These are phyloP conservation scores for Amiota minor DNA, from an alignment of 2,888 invertebrate genomes.

Conservation along the genomic window DNA sequence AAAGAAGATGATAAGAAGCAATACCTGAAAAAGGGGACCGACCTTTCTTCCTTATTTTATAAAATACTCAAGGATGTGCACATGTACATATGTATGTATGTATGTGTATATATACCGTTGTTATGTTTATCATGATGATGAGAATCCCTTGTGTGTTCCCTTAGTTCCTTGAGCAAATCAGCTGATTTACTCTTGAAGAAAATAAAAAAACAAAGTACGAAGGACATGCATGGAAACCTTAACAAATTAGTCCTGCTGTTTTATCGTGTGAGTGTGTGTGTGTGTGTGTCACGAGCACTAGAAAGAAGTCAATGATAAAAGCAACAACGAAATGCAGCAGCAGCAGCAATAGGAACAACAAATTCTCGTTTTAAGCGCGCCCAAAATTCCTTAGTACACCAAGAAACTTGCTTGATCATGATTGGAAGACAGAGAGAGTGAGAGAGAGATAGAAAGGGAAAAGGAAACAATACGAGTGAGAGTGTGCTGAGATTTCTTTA, in stretches of 20 bases:
- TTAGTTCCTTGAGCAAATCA: conserved; percentile 39
- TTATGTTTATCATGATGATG: no score
- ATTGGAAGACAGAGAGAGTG: no score
- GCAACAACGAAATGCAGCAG: conserved; percentile 21
- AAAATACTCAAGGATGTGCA: background rate
- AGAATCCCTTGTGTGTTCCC: background rate
- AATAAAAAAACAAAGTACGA: conserved; percentile 47
- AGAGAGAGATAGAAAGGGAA: no score
- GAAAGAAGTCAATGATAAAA: conserved; percentile 3
- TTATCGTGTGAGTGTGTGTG: conserved; percentile 45
- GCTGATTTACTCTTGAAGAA: conserved; percentile 50
- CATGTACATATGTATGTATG: background rate
- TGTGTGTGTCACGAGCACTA: conserved; percentile 56
- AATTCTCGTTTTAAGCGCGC: conserved; percentile 54
- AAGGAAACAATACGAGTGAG: conserved; percentile 8
- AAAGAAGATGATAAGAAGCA: no score
- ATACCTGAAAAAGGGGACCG: no score
- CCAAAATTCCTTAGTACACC: conserved; percentile 63
- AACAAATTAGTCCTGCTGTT: conserved; percentile 63
- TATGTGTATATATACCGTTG: background rate
- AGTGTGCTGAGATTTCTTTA: conserved; percentile 56
- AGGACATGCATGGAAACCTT: background rate
- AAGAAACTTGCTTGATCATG: conserved; percentile 29
- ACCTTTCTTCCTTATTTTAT: background rate
- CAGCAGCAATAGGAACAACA: conserved; percentile 28